phyloP scores from a whole-genome alignment of 1,140 invertebrate genomes.

The Heliconius nattereri region DNA sequence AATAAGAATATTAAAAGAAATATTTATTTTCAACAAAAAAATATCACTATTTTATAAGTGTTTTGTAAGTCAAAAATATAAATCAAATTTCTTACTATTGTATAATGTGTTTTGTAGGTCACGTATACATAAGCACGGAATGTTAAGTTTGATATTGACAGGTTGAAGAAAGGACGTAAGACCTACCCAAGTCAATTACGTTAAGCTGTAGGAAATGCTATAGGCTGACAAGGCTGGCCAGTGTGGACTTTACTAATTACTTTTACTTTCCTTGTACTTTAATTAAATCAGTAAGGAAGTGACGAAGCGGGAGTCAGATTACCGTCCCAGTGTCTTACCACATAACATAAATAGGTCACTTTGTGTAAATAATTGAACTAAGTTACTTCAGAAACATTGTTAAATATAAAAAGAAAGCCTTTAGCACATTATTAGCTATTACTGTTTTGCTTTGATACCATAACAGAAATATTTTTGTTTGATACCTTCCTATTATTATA shows the following conservation, averaged over 20 bases:
- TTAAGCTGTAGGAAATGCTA: slow-evolving; percentile 5
- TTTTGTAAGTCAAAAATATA: not conserved
- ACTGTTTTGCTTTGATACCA: not conserved
- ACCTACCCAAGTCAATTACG: slow-evolving; percentile 5
- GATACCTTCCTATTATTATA: not conserved
- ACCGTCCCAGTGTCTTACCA: not conserved
- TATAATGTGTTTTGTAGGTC: not conserved
- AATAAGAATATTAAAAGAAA: not conserved
- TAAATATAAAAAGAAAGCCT: not conserved
- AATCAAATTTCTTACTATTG: not conserved
- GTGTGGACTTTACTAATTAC: not conserved
- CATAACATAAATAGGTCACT: slow-evolving; percentile 1
- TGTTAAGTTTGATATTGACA: not conserved
- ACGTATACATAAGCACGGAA: not conserved
- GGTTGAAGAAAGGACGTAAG: not conserved
- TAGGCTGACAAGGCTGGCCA: not conserved
- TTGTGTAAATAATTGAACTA: not conserved
- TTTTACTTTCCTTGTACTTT: slow-evolving; percentile 7
- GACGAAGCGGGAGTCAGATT: not conserved
- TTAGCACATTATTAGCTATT: not conserved
- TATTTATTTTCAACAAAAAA: not conserved
- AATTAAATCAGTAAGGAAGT: slow-evolving; percentile 12
- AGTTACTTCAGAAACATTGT: not conserved
- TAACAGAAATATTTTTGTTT: not conserved
- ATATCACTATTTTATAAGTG: not conserved